phyloP scores from a whole-genome alignment of 2,888 invertebrate species.

The Scotopteryx bipunctaria region DNA sequence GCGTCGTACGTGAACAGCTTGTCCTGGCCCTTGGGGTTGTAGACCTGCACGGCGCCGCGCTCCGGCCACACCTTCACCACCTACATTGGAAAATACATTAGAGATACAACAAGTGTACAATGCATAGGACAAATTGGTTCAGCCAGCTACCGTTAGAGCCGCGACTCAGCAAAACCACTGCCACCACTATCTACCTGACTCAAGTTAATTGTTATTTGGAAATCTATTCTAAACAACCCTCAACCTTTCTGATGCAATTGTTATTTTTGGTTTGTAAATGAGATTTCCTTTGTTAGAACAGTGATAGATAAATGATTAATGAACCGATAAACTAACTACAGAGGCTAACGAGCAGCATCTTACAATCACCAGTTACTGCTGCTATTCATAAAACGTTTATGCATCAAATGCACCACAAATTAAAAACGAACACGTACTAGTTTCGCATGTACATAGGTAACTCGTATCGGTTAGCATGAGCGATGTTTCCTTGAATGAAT shows the following conservation, averaged over 20 bases:
- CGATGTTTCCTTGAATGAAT: constrained; percentile 34
- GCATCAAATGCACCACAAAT: constrained; percentile 18
- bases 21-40: constrained; percentile 92
- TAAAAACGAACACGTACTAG: constrained; percentile 21
- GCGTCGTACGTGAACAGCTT: constrained; percentile 99
- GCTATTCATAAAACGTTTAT: background rate
- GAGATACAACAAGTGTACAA: too few species aligned
- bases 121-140: background rate
- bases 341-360: background rate
- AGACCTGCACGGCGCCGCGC: constrained; percentile 95
- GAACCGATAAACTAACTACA: background rate
- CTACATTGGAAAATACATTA: constrained; percentile 42
- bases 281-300: background rate
- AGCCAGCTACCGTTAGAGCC: constrained; percentile 10
- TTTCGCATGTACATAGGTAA: constrained; percentile 27
- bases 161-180: too few species aligned
- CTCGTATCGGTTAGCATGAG: constrained; percentile 29
- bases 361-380: constrained; percentile 1
- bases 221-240: too few species aligned
- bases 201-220: too few species aligned
- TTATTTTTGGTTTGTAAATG: too few species aligned
- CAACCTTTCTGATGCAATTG: too few species aligned
- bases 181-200: too few species aligned
- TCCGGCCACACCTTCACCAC: constrained; percentile 93
- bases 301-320: constrained; percentile 1